Evolutionary conservation across 2,113 vertebrate species (phyloP).

Genomic region (Tautogolabrus adspersus): DNA sequence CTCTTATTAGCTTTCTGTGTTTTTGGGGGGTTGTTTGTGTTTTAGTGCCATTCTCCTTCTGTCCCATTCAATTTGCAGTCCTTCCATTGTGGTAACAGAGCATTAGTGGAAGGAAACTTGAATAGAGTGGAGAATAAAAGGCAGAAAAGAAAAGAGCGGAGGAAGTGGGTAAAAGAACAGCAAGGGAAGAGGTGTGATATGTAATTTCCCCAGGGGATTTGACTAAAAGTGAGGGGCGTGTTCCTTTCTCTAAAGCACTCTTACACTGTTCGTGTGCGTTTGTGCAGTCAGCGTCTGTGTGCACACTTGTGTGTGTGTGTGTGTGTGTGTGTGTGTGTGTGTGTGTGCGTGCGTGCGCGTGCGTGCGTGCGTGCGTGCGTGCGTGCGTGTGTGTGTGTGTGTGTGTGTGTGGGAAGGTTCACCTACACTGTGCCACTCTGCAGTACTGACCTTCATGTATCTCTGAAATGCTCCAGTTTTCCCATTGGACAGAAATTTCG

Average conservation of each 20-base stretch:
- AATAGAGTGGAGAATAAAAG: slow-evolving; percentile 67
- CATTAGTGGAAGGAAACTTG: slow-evolving; percentile 55
- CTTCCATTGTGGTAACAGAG: slow-evolving; percentile 54
- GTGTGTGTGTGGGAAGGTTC: neutral
- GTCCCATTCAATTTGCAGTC: slow-evolving; percentile 49
- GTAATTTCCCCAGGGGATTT: slow-evolving; percentile 63
- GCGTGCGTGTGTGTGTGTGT: no score
- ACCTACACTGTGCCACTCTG: slow-evolving; percentile 26
- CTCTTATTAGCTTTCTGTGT: slow-evolving; percentile 7
- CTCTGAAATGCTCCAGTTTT: slow-evolving; percentile 35
- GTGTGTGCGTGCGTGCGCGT: slow-evolving; percentile 17
- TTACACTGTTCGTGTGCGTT: neutral
- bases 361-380: no score
- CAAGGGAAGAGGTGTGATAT: slow-evolving; percentile 56
- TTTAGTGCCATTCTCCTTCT: slow-evolving; percentile 48
- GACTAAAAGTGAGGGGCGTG: slow-evolving; percentile 53
- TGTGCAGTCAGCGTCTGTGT: neutral
- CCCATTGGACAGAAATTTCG: slow-evolving; percentile 30
- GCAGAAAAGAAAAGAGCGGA: slow-evolving; percentile 43
- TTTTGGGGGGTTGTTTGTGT: slow-evolving; percentile 31
- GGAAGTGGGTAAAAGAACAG: slow-evolving; percentile 66
- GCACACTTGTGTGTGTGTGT: slow-evolving; percentile 19
- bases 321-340: neutral
- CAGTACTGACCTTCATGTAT: slow-evolving; percentile 48
- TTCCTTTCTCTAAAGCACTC: slow-evolving; percentile 28